Base-by-base conservation (phyloP, 2,113 vertebrate species). In the Lontra canadensis region DNA sequence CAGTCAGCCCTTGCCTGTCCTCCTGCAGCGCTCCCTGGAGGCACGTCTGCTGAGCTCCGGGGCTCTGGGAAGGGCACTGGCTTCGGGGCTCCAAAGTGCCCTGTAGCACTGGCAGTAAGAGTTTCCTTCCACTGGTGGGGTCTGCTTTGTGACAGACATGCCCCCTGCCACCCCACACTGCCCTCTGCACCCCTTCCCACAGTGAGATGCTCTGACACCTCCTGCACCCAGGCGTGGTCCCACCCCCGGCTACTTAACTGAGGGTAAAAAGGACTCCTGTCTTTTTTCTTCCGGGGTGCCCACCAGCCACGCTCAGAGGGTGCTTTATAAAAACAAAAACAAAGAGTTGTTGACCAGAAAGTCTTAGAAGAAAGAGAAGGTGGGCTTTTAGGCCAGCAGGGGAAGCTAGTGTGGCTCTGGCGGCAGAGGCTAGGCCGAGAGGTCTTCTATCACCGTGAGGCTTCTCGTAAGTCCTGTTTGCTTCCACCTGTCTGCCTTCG, bases 151-250 rank as follows among this genome's bases (percentile, higher is more conserved):
- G 59, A 34, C 14, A 17, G 1, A 23, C 7, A 7, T 4, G 18
- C 44, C 26, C 44, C 34, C 26, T 17, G 63, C n/a, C 49, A 0
- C 61, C 63, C 4, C 25, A 7, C 8, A 4, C 2, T 6, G 36
- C 14, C 20, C 10, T 29, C 0, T 34, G 3, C 29, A 44, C 17
- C 15, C 6, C 11, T 11, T 11, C 6, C 47, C 0, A 0, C 36
- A 3, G 63, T 2, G 4, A 91, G 47, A 17, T 0, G 44, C 25
- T 6, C 63, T 1, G 13, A 34, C 9, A 4, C 1, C 36, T 13
- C 57, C 39, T 31, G 26, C 34, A n/a, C 25, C 42, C 23, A 2
- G 34, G 26, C 3, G 34, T 65, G 17, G 12, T 6, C 67, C 5
- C 34, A 31, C 10, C 78, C 3, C 1, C 4, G 29, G 65, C 63